Conservation (phyloP, 2,888 invertebrate genomes). For the Drosophila suboccidentalis region DNA sequence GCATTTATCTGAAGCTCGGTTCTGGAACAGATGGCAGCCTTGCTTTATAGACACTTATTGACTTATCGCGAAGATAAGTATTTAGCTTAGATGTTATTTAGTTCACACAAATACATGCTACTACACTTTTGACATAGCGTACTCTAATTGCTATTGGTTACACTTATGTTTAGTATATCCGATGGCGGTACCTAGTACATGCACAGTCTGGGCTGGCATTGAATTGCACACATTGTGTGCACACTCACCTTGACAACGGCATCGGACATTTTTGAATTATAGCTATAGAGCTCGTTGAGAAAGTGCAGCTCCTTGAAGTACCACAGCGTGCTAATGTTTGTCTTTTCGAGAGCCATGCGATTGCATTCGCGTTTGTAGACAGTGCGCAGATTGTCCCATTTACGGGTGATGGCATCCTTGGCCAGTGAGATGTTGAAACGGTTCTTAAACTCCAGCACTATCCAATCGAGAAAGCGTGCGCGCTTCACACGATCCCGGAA, state of each 20-base stretch:
- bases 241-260: constrained; percentile 76
- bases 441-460: constrained; percentile 79
- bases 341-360: constrained; percentile 82
- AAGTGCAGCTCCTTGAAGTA: constrained; percentile 83
- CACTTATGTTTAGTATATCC: constrained; percentile 2
- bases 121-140: neutral
- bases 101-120: neutral
- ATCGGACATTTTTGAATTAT: constrained; percentile 78
- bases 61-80: neutral
- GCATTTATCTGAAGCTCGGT: no score
- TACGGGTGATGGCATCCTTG: constrained; percentile 82
- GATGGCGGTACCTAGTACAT: constrained; percentile 22
- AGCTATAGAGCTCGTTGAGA: constrained; percentile 81
- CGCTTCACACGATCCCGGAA: constrained; percentile 82
- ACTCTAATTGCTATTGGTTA: neutral
- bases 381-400: constrained; percentile 83
- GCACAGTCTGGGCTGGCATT: neutral
- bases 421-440: constrained; percentile 81
- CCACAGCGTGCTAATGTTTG: constrained; percentile 83
- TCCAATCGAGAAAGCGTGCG: constrained; percentile 81
- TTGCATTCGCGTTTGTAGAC: constrained; percentile 84
- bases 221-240: constrained; percentile 11
- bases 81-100: neutral
- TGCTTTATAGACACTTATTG: neutral
- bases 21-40: neutral